phyloP scores from a whole-genome alignment of 2,888 invertebrate genomes.

The Meiosimyza decipiens region DNA sequence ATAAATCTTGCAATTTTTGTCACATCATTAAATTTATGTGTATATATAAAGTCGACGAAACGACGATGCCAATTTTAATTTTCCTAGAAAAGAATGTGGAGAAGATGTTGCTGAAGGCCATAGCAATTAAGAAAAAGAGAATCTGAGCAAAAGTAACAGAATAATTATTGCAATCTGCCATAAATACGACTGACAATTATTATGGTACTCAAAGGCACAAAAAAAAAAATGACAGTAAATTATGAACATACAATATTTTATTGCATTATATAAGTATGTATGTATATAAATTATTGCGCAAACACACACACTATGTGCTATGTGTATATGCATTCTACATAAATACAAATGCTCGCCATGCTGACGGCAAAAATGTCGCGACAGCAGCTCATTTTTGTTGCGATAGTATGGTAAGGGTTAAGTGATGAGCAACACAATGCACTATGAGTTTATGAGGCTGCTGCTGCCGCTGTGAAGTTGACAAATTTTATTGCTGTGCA shows the following conservation, averaged over 20 bases:
- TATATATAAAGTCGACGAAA: neutral
- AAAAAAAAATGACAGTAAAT: too few species aligned
- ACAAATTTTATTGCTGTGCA: conserved; percentile 18
- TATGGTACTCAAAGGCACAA: conserved; percentile 9
- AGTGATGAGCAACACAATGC: neutral
- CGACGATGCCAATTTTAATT: neutral
- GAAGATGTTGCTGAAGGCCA: neutral
- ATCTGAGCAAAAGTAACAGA: neutral
- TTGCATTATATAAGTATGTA: neutral
- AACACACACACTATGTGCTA: too few species aligned
- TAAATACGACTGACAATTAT: conserved; percentile 28
- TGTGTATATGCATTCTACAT: too few species aligned
- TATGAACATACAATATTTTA: conserved; percentile 14
- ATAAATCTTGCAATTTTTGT: too few species aligned
- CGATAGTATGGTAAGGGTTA: neutral
- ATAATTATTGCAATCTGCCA: conserved; percentile 22
- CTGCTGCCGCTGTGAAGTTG: neutral
- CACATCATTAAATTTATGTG: too few species aligned
- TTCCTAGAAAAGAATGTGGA: neutral
- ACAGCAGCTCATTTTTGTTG: neutral
- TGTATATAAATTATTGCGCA: too few species aligned
- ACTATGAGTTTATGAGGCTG: too few species aligned
- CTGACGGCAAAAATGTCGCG: neutral
- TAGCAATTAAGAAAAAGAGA: neutral
- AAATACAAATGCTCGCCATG: neutral